Percentiles rank a stretch among this genome's conserved stretches.
Conservation (phyloP, 2,113 vertebrate species). For the Ictalurus furcatus region DNA sequence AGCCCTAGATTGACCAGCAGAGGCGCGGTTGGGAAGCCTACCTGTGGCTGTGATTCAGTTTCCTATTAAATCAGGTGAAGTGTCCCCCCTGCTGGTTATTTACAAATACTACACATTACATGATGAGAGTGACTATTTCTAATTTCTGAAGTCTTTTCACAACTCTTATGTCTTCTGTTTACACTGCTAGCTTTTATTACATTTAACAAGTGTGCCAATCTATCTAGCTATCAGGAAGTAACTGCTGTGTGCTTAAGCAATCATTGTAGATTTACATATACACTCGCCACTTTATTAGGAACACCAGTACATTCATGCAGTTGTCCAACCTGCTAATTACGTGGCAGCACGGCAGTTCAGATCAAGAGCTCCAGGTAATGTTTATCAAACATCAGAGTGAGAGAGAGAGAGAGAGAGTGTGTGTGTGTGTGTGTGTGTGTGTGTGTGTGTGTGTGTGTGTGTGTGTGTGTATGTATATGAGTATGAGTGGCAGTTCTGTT, state of each 20-base stretch:
- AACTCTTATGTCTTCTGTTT: neutral
- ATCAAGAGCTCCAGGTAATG: too few relatives aligned
- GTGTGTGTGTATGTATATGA: too few relatives aligned
- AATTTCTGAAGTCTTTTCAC: neutral
- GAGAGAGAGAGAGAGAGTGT: too few relatives aligned
- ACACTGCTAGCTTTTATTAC: neutral
- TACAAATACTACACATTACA: neutral
- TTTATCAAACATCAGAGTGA: too few relatives aligned
- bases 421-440: too few relatives aligned
- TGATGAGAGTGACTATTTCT: neutral
- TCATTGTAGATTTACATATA: neutral
- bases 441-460: too few relatives aligned
- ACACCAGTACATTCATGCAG: too few relatives aligned
- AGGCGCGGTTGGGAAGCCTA: conserved; percentile 53
- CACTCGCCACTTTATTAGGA: too few relatives aligned
- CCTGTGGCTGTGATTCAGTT: conserved; percentile 4
- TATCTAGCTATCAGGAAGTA: too few relatives aligned
- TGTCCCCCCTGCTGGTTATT: conserved; percentile 25
- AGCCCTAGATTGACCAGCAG: conserved; percentile 46
- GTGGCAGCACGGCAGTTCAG: too few relatives aligned
- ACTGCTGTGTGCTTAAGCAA: neutral
- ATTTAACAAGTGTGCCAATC: neutral
- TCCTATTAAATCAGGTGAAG: neutral
- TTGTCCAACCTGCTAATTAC: too few relatives aligned
- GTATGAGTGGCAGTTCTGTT: too few relatives aligned